A percentile compares a stretch with the other conserved stretches of the same genome.
These are phyloP conservation scores for Philypnodon macrostomus DNA, from an alignment of 2,797 vertebrate species.

Conservation along the genomic window DNA sequence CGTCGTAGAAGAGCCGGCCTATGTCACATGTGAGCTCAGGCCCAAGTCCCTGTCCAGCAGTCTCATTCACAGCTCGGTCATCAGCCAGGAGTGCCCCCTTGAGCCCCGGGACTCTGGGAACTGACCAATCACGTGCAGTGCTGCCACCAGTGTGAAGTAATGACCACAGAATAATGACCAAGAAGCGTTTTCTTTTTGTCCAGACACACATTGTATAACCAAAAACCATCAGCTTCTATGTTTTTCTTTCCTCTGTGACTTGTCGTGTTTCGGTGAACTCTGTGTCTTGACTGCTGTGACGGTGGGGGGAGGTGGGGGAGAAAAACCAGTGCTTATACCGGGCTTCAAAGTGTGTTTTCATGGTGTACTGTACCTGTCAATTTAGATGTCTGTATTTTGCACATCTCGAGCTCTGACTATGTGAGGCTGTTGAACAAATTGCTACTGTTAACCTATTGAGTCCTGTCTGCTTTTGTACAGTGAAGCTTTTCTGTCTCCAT, in stretches of 20 bases:
- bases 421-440: conserved; percentile 76
- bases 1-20: conserved; percentile 86
- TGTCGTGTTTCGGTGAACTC: conserved; percentile 73
- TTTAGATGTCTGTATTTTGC: conserved; percentile 78
- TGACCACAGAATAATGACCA: conserved; percentile 56
- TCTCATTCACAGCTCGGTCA: conserved; percentile 83
- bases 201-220: conserved; percentile 74
- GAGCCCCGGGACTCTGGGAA: conserved; percentile 86
- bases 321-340: conserved; percentile 57
- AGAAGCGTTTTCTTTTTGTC: conserved; percentile 58
- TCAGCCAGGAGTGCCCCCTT: conserved; percentile 87
- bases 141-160: conserved; percentile 73
- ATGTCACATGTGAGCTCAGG: conserved; percentile 87
- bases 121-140: conserved; percentile 77
- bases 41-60: conserved; percentile 91
- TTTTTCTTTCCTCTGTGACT: conserved; percentile 69
- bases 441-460: conserved; percentile 81
- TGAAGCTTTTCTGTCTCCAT: conserved; percentile 77
- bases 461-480: conserved; percentile 80
- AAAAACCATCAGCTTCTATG: conserved; percentile 77
- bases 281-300: conserved; percentile 76
- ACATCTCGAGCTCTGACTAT: conserved; percentile 74
- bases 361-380: conserved; percentile 74
- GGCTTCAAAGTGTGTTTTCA: conserved; percentile 72
- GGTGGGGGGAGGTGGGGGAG: conserved; percentile 45